phyloP scores from a whole-genome alignment of 2,888 invertebrate genomes.

The Chromoteleia sp. region DNA sequence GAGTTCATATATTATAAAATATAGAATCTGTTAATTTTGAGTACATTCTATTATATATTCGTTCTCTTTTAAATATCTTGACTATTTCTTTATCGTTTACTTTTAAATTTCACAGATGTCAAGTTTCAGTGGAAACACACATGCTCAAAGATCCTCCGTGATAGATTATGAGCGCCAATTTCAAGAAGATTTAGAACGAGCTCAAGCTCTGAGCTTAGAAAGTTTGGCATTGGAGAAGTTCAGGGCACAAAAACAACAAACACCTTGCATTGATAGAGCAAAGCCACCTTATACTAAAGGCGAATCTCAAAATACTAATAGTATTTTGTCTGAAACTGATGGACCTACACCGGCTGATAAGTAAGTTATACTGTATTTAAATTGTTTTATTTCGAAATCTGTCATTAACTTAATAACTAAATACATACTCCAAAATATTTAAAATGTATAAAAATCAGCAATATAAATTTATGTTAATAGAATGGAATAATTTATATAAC shows the following conservation, averaged over 20 bases:
- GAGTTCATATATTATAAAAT: too few species aligned
- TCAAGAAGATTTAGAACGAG: constrained; percentile 94
- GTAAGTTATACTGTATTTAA: constrained; percentile 67
- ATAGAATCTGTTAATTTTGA: too few species aligned
- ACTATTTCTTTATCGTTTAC: too few species aligned
- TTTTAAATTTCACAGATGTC: constrained; percentile 79
- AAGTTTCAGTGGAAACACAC: constrained; percentile 79
- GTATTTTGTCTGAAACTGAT: constrained; percentile 75
- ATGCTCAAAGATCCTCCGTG: constrained; percentile 78
- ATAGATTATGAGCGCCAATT: constrained; percentile 92
- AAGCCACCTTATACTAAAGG: constrained; percentile 67
- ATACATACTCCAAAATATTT: too few species aligned
- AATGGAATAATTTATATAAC: too few species aligned
- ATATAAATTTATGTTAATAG: too few species aligned
- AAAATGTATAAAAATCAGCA: too few species aligned
- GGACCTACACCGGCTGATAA: constrained; percentile 75
- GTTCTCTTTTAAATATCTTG: too few species aligned
- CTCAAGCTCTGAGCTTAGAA: constrained; percentile 94
- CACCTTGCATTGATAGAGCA: constrained; percentile 74
- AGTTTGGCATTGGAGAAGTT: constrained; percentile 94
- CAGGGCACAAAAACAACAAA: constrained; percentile 88
- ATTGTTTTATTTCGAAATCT: background rate
- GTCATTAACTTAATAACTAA: background rate
- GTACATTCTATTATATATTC: too few species aligned
- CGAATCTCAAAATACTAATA: constrained; percentile 70